phyloP scores from a whole-genome alignment of 2,797 vertebrate genomes.

The Hafferia zeledoni region DNA sequence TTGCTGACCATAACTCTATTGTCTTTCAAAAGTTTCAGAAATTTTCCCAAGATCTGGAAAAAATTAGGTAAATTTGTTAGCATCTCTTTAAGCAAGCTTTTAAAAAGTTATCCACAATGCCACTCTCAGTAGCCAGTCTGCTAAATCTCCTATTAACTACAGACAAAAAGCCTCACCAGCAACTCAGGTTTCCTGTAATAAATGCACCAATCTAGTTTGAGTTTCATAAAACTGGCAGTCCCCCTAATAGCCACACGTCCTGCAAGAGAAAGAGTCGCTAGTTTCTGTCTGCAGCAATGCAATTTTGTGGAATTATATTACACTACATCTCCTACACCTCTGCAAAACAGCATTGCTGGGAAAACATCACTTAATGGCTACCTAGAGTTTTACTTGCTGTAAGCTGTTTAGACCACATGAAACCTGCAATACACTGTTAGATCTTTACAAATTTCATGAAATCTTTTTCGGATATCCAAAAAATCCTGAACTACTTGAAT shows the following conservation, averaged over 20 bases:
- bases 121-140: neutral
- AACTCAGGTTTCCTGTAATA: neutral
- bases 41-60: neutral
- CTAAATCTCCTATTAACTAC: neutral
- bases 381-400: constrained; percentile 75
- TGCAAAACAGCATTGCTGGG: constrained; percentile 61
- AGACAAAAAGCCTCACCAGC: neutral
- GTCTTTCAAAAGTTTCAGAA: neutral
- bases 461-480: constrained; percentile 87
- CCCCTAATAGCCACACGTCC: neutral
- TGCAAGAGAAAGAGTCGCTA: neutral
- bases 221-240: neutral
- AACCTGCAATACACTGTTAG: constrained; percentile 80
- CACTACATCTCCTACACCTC: neutral
- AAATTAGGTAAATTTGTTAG: neutral
- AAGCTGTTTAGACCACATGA: constrained; percentile 82
- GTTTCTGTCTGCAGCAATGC: neutral
- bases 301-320: constrained; percentile 54
- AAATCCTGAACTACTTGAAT: constrained; percentile 88
- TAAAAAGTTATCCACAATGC: neutral
- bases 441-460: constrained; percentile 87
- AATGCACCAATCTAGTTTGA: neutral
- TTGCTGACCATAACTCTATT: neutral
- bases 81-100: neutral
- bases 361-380: constrained; percentile 72